phyloP scores from a whole-genome alignment of 2,888 invertebrate genomes.

The Strigamia transsilvanica region DNA sequence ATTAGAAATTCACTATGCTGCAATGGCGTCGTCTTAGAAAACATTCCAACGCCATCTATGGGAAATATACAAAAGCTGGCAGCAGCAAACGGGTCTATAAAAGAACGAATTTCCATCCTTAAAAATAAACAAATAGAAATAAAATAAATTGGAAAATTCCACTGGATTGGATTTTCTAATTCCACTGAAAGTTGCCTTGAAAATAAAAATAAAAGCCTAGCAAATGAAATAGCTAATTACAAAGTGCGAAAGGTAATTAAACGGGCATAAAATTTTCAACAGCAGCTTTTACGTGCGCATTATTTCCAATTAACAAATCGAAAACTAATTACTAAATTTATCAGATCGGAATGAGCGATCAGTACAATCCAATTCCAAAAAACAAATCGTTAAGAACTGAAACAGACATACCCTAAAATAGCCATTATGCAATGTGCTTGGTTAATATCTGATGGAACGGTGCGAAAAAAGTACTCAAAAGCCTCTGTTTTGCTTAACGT shows the following conservation, averaged over 20 bases:
- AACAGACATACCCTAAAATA: constrained; percentile 66
- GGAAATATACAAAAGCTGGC: too few relatives aligned
- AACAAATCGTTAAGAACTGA: constrained; percentile 9
- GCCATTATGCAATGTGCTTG: constrained; percentile 69
- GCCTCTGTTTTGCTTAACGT: constrained; percentile 68
- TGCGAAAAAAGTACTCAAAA: constrained; percentile 69
- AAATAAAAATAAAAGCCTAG: not conserved
- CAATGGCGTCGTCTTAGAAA: too few relatives aligned
- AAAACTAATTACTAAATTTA: not conserved
- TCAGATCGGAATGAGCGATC: too few relatives aligned
- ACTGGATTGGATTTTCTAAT: not conserved
- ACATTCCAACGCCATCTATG: too few relatives aligned
- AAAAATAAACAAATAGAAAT: too few relatives aligned
- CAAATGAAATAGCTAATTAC: not conserved
- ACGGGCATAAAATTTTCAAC: not conserved
- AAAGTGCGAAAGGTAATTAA: not conserved
- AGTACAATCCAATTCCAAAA: not conserved
- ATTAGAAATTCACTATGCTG: too few relatives aligned
- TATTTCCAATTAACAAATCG: not conserved
- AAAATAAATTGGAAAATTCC: not conserved
- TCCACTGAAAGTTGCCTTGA: too few relatives aligned
- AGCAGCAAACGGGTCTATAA: too few relatives aligned
- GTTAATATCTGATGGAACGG: constrained; percentile 69
- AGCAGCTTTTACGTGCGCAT: not conserved
- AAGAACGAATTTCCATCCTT: too few relatives aligned